These are phyloP conservation scores for Drosophila limbata DNA, from an alignment of 2,888 invertebrate genomes.

Conservation along the genomic window DNA sequence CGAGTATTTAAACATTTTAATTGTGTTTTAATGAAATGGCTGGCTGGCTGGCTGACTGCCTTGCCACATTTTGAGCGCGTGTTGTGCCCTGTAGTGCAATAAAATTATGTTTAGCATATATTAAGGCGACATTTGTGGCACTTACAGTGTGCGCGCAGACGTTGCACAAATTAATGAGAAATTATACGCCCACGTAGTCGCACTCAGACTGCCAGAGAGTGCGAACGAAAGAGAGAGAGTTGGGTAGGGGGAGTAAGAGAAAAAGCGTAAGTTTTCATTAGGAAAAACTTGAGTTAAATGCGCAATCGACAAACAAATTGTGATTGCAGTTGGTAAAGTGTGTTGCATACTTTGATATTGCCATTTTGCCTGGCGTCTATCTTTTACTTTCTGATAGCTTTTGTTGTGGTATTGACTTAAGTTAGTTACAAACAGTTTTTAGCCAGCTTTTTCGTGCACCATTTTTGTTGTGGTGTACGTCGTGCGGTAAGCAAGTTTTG, in stretches of 20 bases:
- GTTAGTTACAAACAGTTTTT: slow-evolving; percentile 62
- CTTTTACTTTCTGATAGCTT: slow-evolving; percentile 50
- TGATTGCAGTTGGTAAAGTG: slow-evolving; percentile 53
- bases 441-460: slow-evolving; percentile 4
- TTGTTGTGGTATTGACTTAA: slow-evolving; percentile 57
- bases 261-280: background rate
- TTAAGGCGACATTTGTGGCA: slow-evolving; percentile 52
- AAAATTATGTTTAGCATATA: slow-evolving; percentile 65
- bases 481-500: slow-evolving; percentile 61
- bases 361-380: slow-evolving; percentile 13
- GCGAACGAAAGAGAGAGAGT: background rate
- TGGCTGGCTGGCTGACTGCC: slow-evolving; percentile 8
- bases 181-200: slow-evolving; percentile 55
- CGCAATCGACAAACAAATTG: slow-evolving; percentile 51
- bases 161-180: slow-evolving; percentile 78
- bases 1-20: slow-evolving; percentile 55
- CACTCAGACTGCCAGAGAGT: slow-evolving; percentile 35
- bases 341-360: slow-evolving; percentile 43
- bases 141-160: slow-evolving; percentile 57
- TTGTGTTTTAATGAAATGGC: slow-evolving; percentile 60
- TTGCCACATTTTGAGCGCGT: slow-evolving; percentile 16
- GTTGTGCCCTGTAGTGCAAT: slow-evolving; percentile 45
- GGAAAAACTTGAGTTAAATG: slow-evolving; percentile 30
- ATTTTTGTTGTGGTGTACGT: slow-evolving; percentile 13
- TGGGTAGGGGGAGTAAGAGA: background rate